phyloP scores from a whole-genome alignment of 1,140 invertebrate genomes.

The Trissolcus basalis region DNA sequence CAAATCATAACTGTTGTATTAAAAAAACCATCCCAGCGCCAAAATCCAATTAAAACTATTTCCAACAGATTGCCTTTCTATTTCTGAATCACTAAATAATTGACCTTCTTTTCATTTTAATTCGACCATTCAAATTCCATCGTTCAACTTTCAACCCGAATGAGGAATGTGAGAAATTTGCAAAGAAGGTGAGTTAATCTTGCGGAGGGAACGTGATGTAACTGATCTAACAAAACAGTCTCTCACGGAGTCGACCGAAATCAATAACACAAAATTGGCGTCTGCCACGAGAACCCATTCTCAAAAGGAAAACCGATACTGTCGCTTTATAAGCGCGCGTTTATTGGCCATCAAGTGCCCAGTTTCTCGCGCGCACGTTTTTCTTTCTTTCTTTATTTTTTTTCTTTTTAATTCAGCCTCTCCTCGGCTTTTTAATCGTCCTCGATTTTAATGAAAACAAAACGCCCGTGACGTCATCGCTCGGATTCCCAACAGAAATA shows the following conservation, averaged over 20 bases:
- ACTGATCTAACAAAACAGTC: neutral
- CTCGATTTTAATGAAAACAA: slow-evolving; percentile 1
- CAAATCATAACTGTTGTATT: too few relatives aligned
- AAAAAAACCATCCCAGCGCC: too few relatives aligned
- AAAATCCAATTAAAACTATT: too few relatives aligned
- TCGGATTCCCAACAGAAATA: slow-evolving; percentile 16
- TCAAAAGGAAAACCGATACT: slow-evolving; percentile 9
- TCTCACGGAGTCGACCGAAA: slow-evolving; percentile 23
- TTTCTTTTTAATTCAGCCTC: slow-evolving; percentile 1
- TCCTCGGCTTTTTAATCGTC: slow-evolving; percentile 4
- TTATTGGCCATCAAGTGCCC: slow-evolving; percentile 3
- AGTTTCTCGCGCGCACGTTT: too few relatives aligned
- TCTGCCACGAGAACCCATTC: slow-evolving; percentile 3
- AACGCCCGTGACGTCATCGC: neutral
- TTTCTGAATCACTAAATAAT: too few relatives aligned
- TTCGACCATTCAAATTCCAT: too few relatives aligned
- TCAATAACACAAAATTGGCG: slow-evolving; percentile 25
- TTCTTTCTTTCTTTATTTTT: slow-evolving; percentile 4
- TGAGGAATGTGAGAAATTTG: too few relatives aligned
- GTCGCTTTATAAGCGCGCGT: slow-evolving; percentile 2
- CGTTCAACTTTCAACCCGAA: too few relatives aligned
- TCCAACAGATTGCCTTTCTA: too few relatives aligned
- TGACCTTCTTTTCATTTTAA: too few relatives aligned
- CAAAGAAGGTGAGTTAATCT: too few relatives aligned
- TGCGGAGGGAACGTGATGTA: neutral